Conservation (phyloP, 2,888 invertebrate genomes). For the Tetramorium bicarinatum region DNA sequence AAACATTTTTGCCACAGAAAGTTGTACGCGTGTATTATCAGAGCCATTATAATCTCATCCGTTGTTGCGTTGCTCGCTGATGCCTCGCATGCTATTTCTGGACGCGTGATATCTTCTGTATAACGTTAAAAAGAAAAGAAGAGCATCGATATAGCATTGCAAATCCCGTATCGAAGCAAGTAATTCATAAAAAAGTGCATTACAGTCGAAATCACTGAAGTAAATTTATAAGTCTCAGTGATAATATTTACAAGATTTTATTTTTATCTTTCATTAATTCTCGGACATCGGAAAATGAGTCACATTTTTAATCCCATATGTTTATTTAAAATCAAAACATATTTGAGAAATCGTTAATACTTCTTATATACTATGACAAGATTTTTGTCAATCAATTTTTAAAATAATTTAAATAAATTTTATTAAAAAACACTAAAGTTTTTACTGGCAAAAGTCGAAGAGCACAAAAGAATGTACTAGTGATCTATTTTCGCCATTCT, state of each 20-base stretch:
- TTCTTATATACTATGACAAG: background rate
- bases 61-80: background rate
- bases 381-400: background rate
- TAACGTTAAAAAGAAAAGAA: background rate
- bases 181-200: background rate
- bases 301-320: background rate
- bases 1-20: constrained; percentile 78
- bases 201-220: background rate
- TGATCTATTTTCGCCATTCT: background rate
- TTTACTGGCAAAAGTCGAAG: background rate
- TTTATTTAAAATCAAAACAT: background rate
- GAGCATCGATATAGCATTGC: background rate
- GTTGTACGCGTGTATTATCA: constrained; percentile 23
- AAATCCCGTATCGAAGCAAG: background rate
- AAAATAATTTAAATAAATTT: background rate
- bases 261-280: background rate
- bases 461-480: background rate
- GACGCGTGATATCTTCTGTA: background rate
- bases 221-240: background rate
- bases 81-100: background rate
- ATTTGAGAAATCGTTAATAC: background rate
- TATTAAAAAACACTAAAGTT: background rate
- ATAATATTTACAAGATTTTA: constrained; percentile 17
- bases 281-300: background rate
- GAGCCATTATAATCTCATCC: background rate